A percentile compares a stretch with the other conserved stretches of the same genome.
These are phyloP conservation scores for Folsomia candida DNA, from an alignment of 2,888 invertebrate species.

Conservation along the genomic window DNA sequence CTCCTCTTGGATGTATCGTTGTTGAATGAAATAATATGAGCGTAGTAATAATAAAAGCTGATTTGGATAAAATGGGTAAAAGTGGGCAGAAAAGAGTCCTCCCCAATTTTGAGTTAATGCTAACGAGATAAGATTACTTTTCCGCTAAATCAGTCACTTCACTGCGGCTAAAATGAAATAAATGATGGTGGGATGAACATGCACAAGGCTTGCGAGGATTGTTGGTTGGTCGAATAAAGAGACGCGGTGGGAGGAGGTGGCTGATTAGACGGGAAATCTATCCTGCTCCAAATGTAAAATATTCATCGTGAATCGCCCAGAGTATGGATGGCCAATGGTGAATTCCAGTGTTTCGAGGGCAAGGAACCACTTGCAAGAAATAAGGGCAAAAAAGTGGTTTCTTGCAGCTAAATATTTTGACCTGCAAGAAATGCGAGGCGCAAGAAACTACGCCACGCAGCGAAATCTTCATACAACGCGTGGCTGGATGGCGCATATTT, in stretches of 20 bases:
- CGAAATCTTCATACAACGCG: no score
- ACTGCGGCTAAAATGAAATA: neutral
- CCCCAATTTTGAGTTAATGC: neutral
- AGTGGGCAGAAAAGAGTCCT: neutral
- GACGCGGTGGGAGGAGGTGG: conserved; percentile 14
- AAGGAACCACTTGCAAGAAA: no score
- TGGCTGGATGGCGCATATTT: no score
- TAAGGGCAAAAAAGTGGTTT: no score
- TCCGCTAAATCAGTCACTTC: neutral
- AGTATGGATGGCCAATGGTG: neutral
- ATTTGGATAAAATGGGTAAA: neutral
- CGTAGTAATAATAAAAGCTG: neutral
- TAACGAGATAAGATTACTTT: conserved; percentile 5
- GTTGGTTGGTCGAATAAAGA: neutral
- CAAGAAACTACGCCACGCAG: no score
- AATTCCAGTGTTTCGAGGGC: no score
- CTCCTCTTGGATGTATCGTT: neutral
- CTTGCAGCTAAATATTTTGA: no score
- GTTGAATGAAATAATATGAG: neutral
- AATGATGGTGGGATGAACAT: no score
- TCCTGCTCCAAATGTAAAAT: neutral
- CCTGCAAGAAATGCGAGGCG: no score
- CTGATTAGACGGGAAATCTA: conserved; percentile 11
- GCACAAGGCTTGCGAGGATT: no score
- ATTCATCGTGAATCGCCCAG: neutral